Evolutionary conservation across 1,140 invertebrate genomes (phyloP).

Genomic region (Cyrtorhinus lividipennis): DNA sequence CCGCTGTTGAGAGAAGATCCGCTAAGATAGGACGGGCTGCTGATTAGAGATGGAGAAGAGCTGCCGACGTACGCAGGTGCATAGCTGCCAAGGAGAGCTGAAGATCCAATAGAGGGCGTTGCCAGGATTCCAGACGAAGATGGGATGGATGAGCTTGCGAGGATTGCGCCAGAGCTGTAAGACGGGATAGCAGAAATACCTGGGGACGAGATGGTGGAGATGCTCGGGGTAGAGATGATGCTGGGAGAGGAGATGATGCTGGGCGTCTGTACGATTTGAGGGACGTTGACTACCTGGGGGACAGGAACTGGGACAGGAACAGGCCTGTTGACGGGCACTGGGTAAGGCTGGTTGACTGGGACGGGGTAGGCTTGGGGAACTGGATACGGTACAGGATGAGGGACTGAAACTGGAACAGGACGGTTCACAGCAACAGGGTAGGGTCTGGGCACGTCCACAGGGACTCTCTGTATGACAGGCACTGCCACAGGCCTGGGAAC

Average conservation of each 20-base stretch:
- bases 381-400: conserved; percentile 19
- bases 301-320: conserved; percentile 21
- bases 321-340: conserved; percentile 17
- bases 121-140: neutral
- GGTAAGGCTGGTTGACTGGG: conserved; percentile 22
- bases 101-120: neutral
- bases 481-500: conserved; percentile 11
- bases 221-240: too few species aligned
- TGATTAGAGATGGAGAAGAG: too few species aligned
- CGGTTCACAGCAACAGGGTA: conserved; percentile 32
- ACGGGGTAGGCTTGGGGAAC: conserved; percentile 22
- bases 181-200: neutral
- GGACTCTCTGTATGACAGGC: conserved; percentile 20
- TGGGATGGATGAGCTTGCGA: neutral
- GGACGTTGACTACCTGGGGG: conserved; percentile 15
- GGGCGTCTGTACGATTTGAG: conserved; percentile 6
- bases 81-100: neutral
- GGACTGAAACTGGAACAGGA: conserved; percentile 13
- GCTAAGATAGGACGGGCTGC: neutral
- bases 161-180: neutral
- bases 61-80: neutral
- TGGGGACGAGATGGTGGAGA: too few species aligned
- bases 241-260: neutral
- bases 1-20: neutral
- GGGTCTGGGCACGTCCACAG: conserved; percentile 31